phyloP scores from a whole-genome alignment of 2,888 invertebrate genomes.

The Phlogophora meticulosa region DNA sequence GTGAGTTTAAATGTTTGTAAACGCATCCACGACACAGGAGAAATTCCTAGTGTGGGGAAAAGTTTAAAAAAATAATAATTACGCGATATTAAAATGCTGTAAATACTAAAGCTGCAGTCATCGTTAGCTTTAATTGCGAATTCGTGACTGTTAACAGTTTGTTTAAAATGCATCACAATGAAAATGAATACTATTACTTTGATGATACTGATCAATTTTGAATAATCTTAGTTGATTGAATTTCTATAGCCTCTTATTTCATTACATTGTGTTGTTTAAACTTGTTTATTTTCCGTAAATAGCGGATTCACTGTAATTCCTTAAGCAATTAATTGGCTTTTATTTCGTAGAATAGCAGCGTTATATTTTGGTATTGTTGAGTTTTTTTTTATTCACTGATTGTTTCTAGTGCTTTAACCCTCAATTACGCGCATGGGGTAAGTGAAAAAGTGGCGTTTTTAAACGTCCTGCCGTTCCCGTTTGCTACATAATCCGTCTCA shows the following conservation, averaged over 20 bases:
- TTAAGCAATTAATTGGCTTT: slow-evolving; percentile 2
- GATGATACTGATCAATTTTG: slow-evolving; percentile 17
- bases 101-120: slow-evolving; percentile 1
- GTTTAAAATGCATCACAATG: slow-evolving; percentile 26
- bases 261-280: not conserved
- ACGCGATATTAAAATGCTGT: too few species aligned
- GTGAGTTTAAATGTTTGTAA: too few species aligned
- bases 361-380: not conserved
- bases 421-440: too few species aligned
- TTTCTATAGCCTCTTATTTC: not conserved
- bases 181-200: slow-evolving; percentile 18
- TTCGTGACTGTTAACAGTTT: slow-evolving; percentile 7
- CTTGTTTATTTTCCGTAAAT: slow-evolving; percentile 6
- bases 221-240: slow-evolving; percentile 19
- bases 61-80: too few species aligned
- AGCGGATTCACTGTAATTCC: slow-evolving; percentile 12
- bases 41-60: too few species aligned
- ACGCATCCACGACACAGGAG: too few species aligned
- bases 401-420: too few species aligned
- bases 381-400: too few species aligned
- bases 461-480: too few species aligned
- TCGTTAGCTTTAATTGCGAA: slow-evolving; percentile 8
- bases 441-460: too few species aligned
- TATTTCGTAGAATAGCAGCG: not conserved
- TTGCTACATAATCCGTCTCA: too few species aligned